phyloP scores from a whole-genome alignment of 2,113 vertebrate species.

The Dromaius novaehollandiae region DNA sequence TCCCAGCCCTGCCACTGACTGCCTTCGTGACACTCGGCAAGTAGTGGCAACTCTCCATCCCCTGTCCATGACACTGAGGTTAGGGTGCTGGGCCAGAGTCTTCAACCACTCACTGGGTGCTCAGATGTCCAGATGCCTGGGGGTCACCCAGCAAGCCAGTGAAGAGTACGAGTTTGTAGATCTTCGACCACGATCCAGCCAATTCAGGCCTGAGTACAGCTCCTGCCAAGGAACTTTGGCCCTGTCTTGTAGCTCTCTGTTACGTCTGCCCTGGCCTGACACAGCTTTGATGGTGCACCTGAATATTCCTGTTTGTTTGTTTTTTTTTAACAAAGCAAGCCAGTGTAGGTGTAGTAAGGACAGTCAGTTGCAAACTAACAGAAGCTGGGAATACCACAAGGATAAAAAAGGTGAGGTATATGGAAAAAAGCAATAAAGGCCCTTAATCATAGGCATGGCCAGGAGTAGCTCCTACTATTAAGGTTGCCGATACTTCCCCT shows the following conservation, averaged over 20 bases:
- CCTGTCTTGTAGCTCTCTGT: neutral
- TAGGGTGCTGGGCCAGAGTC: neutral
- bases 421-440: slow-evolving; percentile 42
- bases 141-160: neutral
- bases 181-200: neutral
- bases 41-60: no score
- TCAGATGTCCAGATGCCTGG: neutral
- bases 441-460: slow-evolving; percentile 47
- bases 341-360: neutral
- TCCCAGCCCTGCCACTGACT: neutral
- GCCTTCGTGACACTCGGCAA: no score
- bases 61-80: no score
- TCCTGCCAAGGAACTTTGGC: slow-evolving; percentile 13
- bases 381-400: neutral
- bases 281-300: neutral
- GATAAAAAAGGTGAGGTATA: slow-evolving; percentile 18
- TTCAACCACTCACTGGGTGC: neutral
- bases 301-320: neutral
- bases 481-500: neutral
- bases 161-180: neutral
- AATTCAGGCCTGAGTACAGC: neutral
- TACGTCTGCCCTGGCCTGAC: neutral
- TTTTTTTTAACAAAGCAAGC: neutral
- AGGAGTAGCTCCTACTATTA: slow-evolving; percentile 41
- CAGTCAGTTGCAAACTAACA: neutral